phyloP scores from a whole-genome alignment of 1,140 invertebrate genomes.

The Leptinotarsa texana region DNA sequence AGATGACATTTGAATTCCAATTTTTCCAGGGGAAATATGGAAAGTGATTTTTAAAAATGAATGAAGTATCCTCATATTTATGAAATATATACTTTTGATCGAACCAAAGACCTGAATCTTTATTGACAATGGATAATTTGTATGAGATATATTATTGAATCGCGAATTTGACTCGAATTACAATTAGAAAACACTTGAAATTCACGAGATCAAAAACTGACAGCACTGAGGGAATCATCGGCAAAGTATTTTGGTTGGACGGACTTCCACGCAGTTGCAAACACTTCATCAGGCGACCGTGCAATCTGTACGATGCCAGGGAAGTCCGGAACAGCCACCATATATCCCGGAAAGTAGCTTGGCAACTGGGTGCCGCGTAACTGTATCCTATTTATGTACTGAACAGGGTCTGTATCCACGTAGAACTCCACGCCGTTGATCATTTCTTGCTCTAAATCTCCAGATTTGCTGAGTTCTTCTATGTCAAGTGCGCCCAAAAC shows the following conservation, averaged over 20 bases:
- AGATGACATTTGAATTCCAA: too few species aligned
- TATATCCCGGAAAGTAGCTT: constrained; percentile 49
- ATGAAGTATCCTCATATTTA: too few species aligned
- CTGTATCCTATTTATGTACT: constrained; percentile 48
- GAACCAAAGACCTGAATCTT: too few species aligned
- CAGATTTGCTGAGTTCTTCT: constrained; percentile 34
- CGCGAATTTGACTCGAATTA: too few species aligned
- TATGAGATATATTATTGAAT: too few species aligned
- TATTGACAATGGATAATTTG: too few species aligned
- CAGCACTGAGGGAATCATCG: constrained; percentile 40
- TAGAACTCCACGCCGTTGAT: constrained; percentile 48
- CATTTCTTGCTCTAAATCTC: constrained; percentile 36
- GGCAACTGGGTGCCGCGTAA: constrained; percentile 47
- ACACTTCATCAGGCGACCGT: constrained; percentile 46
- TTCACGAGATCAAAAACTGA: not conserved
- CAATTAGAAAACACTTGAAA: too few species aligned
- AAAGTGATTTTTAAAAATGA: too few species aligned
- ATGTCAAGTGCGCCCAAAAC: constrained; percentile 34
- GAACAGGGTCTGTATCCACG: constrained; percentile 40
- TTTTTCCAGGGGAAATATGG: too few species aligned
- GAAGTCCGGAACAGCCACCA: constrained; percentile 45
- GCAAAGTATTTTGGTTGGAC: constrained; percentile 49
- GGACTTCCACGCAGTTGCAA: constrained; percentile 48
- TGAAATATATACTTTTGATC: too few species aligned
- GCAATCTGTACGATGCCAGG: constrained; percentile 44